Conservation (phyloP, 2,888 invertebrate species). For the Temnothorax rugatulus region DNA sequence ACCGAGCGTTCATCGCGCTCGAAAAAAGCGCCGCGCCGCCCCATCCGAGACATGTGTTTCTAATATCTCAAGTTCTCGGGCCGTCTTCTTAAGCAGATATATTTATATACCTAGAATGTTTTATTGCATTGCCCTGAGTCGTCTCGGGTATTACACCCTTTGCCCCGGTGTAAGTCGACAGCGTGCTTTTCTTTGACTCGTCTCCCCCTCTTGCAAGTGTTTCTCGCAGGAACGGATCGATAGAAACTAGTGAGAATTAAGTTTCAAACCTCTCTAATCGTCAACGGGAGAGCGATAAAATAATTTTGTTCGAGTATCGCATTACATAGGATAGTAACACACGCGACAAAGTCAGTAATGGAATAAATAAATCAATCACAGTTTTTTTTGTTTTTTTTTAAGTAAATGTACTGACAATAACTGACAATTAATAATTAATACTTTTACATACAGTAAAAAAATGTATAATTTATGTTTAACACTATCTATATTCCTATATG, state of each 20-base stretch:
- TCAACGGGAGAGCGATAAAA: background rate
- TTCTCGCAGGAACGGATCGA: conserved; percentile 19
- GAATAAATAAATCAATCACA: background rate
- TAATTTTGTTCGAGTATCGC: background rate
- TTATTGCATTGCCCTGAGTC: conserved; percentile 34
- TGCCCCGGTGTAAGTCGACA: conserved; percentile 15
- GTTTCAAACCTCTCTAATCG: background rate
- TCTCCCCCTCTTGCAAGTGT: background rate
- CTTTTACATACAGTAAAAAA: background rate
- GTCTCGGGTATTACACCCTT: conserved; percentile 28
- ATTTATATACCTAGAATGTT: conserved; percentile 52
- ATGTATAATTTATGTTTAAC: background rate
- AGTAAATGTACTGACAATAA: background rate
- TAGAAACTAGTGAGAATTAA: conserved; percentile 24
- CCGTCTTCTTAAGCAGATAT: conserved; percentile 48
- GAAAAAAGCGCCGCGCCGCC: conserved; percentile 37
- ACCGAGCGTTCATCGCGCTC: conserved; percentile 25
- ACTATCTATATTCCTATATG: background rate
- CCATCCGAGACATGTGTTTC: conserved; percentile 51
- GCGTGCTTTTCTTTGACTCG: background rate
- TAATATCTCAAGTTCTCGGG: conserved; percentile 44
- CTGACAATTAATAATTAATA: background rate
- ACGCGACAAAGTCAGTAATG: background rate
- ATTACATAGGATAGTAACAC: background rate
- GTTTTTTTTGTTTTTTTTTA: no score